Percentiles rank a stretch among this genome's conserved stretches.
phyloP scores from a whole-genome alignment of 1,140 invertebrate genomes.

The Eulimnadia texana region DNA sequence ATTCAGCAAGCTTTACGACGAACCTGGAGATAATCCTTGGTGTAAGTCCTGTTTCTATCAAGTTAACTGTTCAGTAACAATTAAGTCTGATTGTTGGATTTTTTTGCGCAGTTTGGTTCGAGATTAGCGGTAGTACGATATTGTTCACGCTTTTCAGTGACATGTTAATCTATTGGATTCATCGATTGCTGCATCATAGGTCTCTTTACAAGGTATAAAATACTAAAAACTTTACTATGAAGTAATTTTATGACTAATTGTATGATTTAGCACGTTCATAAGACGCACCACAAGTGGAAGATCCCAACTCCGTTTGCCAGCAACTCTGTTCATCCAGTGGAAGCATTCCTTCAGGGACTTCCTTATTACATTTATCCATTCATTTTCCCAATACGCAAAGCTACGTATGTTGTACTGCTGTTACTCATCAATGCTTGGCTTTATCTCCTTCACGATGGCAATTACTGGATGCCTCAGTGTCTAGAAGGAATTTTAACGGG shows the following conservation, averaged over 20 bases:
- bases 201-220: conserved; percentile 27
- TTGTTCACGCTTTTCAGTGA: conserved; percentile 36
- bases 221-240: neutral
- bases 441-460: conserved; percentile 36
- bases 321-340: conserved; percentile 37
- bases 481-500: conserved; percentile 34
- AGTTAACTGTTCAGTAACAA: neutral
- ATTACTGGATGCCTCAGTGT: conserved; percentile 30
- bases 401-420: conserved; percentile 32
- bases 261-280: conserved; percentile 32
- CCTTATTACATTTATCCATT: conserved; percentile 38
- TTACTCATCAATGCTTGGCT: conserved; percentile 38
- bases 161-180: conserved; percentile 37
- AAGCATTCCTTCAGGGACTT: conserved; percentile 35
- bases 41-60: neutral
- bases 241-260: too few species aligned
- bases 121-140: conserved; percentile 9
- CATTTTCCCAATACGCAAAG: conserved; percentile 36
- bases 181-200: conserved; percentile 32
- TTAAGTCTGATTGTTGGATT: neutral
- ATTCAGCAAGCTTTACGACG: conserved; percentile 2
- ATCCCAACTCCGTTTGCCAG: conserved; percentile 36
- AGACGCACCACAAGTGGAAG: conserved; percentile 35
- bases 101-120: conserved; percentile 4
- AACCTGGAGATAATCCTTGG: neutral